Evolutionary conservation across 1,140 invertebrate genomes (phyloP).

Genomic region (Homarus americanus): DNA sequence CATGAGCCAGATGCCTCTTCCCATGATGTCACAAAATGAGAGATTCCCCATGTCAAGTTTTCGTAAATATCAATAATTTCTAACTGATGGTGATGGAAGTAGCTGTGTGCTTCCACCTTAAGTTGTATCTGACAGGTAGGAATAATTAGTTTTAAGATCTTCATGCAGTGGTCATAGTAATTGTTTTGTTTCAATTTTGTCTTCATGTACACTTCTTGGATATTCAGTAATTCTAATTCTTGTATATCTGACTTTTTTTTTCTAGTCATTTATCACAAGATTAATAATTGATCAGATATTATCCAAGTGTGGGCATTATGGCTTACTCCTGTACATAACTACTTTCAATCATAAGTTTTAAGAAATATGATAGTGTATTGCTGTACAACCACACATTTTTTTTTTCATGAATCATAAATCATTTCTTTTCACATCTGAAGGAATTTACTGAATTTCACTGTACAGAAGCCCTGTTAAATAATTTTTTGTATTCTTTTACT

Average conservation of each 20-base stretch:
- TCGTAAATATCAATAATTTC: constrained; percentile 40
- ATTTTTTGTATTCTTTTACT: too few species aligned
- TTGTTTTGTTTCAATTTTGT: not conserved
- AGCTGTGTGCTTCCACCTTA: not conserved
- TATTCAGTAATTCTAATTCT: not conserved
- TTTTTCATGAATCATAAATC: too few species aligned
- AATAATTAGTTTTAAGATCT: constrained; percentile 2
- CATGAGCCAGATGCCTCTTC: constrained; percentile 43
- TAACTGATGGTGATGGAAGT: not conserved
- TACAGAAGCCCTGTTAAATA: too few species aligned
- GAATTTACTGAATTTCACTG: too few species aligned
- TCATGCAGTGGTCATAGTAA: not conserved
- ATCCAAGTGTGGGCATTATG: not conserved
- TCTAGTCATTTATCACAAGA: not conserved
- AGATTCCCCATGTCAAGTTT: constrained; percentile 53
- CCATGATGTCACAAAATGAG: constrained; percentile 54
- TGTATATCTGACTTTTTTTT: too few species aligned
- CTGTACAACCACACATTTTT: too few species aligned
- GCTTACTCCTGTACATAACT: not conserved
- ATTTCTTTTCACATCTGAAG: too few species aligned
- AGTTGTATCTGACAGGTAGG: not conserved
- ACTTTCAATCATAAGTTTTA: not conserved
- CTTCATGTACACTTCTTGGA: not conserved
- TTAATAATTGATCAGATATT: not conserved
- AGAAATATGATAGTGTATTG: too few species aligned